Evolutionary conservation across 2,113 vertebrate genomes (phyloP).

Genomic region (Pantherophis guttatus): DNA sequence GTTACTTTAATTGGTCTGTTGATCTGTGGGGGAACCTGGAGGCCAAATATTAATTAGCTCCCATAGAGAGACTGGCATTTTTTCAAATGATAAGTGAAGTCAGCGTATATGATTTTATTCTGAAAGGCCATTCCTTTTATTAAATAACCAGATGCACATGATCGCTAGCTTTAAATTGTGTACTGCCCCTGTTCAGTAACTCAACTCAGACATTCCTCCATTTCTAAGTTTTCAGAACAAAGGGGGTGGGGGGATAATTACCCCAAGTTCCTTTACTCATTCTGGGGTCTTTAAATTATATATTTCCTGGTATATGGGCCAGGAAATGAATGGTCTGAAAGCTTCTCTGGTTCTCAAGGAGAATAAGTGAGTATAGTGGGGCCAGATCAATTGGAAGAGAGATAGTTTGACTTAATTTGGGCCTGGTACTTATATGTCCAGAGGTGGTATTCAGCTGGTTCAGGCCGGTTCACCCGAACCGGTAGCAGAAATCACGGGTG

Average conservation of each 20-base stretch:
- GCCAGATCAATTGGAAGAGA: not conserved
- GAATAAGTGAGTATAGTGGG: not conserved
- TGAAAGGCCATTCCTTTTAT: conserved; percentile 23
- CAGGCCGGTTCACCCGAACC: no score
- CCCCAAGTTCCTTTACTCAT: not conserved
- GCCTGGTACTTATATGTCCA: not conserved
- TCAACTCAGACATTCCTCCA: not conserved
- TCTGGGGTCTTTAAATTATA: not conserved
- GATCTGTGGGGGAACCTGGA: not conserved
- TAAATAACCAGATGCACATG: not conserved
- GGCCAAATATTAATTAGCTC: conserved; percentile 7
- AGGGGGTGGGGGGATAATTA: not conserved
- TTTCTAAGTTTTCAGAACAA: not conserved
- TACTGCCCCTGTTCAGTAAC: not conserved
- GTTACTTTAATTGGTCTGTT: not conserved
- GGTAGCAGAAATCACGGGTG: no score
- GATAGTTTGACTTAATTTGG: not conserved
- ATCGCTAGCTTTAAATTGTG: not conserved
- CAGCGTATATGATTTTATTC: not conserved
- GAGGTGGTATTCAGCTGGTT: no score
- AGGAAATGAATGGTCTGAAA: not conserved
- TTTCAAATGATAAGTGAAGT: not conserved
- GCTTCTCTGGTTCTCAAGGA: not conserved
- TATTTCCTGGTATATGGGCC: not conserved
- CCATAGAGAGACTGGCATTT: conserved; percentile 18